Evolutionary conservation across 2,888 invertebrate genomes (phyloP), one percentile per base, ranked within the genome.

Genomic region (Mimachlamys varia): DNA sequence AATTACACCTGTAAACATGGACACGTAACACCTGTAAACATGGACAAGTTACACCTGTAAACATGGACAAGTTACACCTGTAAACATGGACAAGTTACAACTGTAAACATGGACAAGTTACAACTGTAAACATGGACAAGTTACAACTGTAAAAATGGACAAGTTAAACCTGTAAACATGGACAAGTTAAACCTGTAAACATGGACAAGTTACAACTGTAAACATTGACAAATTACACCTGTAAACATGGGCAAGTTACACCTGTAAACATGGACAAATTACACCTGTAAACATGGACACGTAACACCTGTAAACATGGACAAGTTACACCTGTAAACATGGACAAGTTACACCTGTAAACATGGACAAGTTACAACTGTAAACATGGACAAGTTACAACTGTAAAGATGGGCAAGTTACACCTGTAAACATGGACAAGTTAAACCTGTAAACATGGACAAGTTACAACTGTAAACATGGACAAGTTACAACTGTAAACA

Each of bases 371-470:
- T 17, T 53, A 53, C 53, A 53, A 7, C 44, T n/a, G n/a, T n/a
- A n/a, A n/a, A n/a, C n/a, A n/a, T 98, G 5, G 98, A 97, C 88
- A 98, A 96, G 96, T 98, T 98, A 92, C 97, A 97, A 89, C 98
- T 96, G 93, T 50, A 93, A 94, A 88, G 15, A 90, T 13, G 55
- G 7, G n/a, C 7, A 58, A 1, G 53, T 17, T 53, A 53, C 53
- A 53, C 53, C 44, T n/a, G n/a, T n/a, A n/a, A n/a, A n/a, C n/a
- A n/a, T 98, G 5, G 98, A 97, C 88, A 98, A 96, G 96, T 98
- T 98, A 92, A 97, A 97, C 89, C 98, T 96, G 93, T 50, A 93
- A 94, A 88, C 22, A 90, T 13, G 55, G 7, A 58, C 7, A 58
- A 1, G 53, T 17, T 53, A 53, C 53, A 53, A 7, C 44, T n/a